Percentiles rank a stretch among this genome's conserved stretches.
phyloP scores from a whole-genome alignment of 2,797 vertebrate species.

The Megaceryle alcyon region DNA sequence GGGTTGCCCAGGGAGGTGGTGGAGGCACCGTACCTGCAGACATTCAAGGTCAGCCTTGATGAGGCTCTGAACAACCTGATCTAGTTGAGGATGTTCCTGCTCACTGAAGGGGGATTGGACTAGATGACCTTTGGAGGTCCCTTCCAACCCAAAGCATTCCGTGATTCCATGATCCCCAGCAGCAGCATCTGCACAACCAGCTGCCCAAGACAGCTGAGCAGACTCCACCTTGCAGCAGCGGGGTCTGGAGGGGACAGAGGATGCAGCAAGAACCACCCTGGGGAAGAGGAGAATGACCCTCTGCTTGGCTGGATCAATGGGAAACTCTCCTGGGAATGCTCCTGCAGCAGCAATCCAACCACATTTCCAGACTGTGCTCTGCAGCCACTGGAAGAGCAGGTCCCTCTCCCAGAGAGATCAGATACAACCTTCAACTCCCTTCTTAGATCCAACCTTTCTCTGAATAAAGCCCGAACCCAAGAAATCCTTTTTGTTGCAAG shows the following conservation, averaged over 20 bases:
- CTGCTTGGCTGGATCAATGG: background rate
- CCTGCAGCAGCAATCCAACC: background rate
- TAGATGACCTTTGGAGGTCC: too few species aligned
- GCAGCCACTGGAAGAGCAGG: background rate
- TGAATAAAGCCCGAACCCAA: background rate
- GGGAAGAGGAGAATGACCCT: background rate
- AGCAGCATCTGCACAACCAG: background rate
- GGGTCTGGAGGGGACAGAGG: background rate
- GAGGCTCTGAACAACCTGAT: too few species aligned
- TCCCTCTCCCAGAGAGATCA: background rate
- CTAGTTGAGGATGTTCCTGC: too few species aligned
- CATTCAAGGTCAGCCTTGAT: too few species aligned
- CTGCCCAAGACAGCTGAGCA: background rate
- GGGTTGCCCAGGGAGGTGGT: too few species aligned
- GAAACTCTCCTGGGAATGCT: background rate
- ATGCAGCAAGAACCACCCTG: background rate
- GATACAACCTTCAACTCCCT: slow-evolving; percentile 9
- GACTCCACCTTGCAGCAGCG: background rate
- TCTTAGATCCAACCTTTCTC: background rate
- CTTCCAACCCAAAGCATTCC: too few species aligned
- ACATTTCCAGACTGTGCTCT: background rate
- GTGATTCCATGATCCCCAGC: slow-evolving; percentile 1
- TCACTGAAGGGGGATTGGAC: too few species aligned
- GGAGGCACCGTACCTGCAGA: too few species aligned
- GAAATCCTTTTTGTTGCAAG: slow-evolving; percentile 31